phyloP scores from a whole-genome alignment of 2,888 invertebrate species.

The Notodromas monacha region DNA sequence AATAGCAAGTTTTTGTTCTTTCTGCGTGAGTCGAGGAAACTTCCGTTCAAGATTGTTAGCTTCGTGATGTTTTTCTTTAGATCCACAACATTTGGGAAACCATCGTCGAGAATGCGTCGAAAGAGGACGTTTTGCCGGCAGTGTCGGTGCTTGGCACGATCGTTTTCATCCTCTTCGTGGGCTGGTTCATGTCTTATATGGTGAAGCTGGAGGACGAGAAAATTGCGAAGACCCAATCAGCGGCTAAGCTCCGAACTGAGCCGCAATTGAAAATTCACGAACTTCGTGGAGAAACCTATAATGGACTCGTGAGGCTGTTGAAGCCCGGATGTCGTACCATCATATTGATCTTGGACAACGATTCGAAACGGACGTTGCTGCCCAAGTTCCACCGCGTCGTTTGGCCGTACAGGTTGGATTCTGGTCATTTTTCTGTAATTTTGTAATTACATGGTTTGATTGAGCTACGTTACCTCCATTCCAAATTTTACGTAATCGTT shows the following conservation, averaged over 20 bases:
- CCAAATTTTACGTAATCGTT: too few species aligned
- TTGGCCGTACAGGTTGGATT: slow-evolving; percentile 83
- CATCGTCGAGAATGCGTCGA: slow-evolving; percentile 32
- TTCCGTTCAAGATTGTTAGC: too few species aligned
- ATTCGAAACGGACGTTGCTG: slow-evolving; percentile 49
- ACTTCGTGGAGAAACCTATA: slow-evolving; percentile 69
- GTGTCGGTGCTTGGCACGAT: slow-evolving; percentile 42
- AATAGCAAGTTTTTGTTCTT: too few species aligned
- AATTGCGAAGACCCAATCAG: slow-evolving; percentile 11
- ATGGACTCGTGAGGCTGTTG: slow-evolving; percentile 57
- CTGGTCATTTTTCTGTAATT: slow-evolving; percentile 5
- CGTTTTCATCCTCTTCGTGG: slow-evolving; percentile 36
- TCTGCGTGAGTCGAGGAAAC: too few species aligned
- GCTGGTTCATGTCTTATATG: slow-evolving; percentile 53
- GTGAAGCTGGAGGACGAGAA: slow-evolving; percentile 29
- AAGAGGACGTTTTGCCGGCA: slow-evolving; percentile 42
- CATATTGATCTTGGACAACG: slow-evolving; percentile 54
- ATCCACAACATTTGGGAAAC: too few species aligned
- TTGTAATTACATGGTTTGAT: slow-evolving; percentile 7
- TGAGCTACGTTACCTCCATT: slow-evolving; percentile 6
- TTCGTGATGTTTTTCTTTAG: too few species aligned
- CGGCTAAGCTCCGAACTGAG: neutral
- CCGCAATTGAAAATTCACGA: slow-evolving; percentile 51
- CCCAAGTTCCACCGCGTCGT: slow-evolving; percentile 71
- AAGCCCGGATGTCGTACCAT: slow-evolving; percentile 86